These are phyloP conservation scores for Acanthosepion lycidas DNA, from an alignment of 2,888 invertebrate species.

Conservation along the genomic window DNA sequence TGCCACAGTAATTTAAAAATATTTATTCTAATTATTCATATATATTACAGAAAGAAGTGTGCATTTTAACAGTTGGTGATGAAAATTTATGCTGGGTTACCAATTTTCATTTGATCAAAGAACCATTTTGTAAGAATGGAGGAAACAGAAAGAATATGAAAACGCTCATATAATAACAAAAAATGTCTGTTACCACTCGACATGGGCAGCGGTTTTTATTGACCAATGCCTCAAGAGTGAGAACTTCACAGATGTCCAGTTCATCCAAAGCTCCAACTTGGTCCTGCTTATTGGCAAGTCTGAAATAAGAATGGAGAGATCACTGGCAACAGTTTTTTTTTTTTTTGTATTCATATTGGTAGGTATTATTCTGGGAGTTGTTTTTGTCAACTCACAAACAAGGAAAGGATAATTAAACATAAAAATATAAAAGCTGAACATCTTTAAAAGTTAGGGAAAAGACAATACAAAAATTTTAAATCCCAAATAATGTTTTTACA, in stretches of 20 bases:
- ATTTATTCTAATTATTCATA: no score
- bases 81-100: no score
- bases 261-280: conserved; percentile 85
- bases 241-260: conserved; percentile 85
- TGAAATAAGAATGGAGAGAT: conserved; percentile 66
- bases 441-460: no score
- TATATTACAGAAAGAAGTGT: no score
- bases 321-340: neutral
- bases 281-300: conserved; percentile 91
- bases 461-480: no score
- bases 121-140: neutral
- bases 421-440: no score
- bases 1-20: no score
- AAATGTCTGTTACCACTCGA: conserved; percentile 77
- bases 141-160: neutral
- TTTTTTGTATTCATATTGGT: neutral
- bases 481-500: no score
- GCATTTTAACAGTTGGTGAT: no score
- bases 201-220: conserved; percentile 87
- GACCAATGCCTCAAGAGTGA: conserved; percentile 85
- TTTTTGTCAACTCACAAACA: no score
- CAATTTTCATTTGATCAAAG: neutral
- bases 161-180: neutral
- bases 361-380: neutral
- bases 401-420: no score